Percentiles rank a stretch among this genome's conserved stretches.
Evolutionary conservation across 2,113 vertebrate genomes (phyloP).

Genomic region (Salvelinus fontinalis): DNA sequence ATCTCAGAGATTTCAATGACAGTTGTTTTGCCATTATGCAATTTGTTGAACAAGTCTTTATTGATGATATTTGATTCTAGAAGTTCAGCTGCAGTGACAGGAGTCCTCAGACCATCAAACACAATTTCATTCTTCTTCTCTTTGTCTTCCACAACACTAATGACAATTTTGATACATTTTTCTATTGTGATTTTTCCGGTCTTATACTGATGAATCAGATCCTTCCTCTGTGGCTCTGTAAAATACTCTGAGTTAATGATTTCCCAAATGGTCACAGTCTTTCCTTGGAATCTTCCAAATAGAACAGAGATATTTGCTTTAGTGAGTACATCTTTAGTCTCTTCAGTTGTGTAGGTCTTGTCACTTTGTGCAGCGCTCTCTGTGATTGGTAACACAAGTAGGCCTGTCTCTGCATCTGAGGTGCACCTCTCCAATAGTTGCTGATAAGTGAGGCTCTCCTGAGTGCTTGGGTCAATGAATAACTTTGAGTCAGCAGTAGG

Average conservation of each 20-base stretch:
- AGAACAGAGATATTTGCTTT: conserved; percentile 83
- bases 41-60: conserved; percentile 82
- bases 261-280: conserved; percentile 92
- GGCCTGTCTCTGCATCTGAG: conserved; percentile 81
- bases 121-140: conserved; percentile 81
- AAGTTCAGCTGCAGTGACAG: conserved; percentile 83
- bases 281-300: conserved; percentile 87
- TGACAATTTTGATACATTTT: conserved; percentile 91
- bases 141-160: conserved; percentile 89
- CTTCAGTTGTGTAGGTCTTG: conserved; percentile 81
- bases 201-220: conserved; percentile 91
- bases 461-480: conserved; percentile 89
- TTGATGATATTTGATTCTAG: conserved; percentile 84
- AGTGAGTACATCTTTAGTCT: conserved; percentile 85
- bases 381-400: conserved; percentile 82
- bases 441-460: conserved; percentile 87
- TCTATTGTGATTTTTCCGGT: conserved; percentile 93
- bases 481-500: conserved; percentile 83
- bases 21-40: conserved; percentile 84
- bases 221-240: conserved; percentile 84
- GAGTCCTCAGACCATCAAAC: conserved; percentile 85
- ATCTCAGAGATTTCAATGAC: conserved; percentile 80
- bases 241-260: conserved; percentile 96
- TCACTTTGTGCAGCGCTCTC: conserved; percentile 78
- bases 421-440: conserved; percentile 85